Base-by-base conservation (phyloP, 1,140 invertebrate species). In the Monochamus saltuarius region DNA sequence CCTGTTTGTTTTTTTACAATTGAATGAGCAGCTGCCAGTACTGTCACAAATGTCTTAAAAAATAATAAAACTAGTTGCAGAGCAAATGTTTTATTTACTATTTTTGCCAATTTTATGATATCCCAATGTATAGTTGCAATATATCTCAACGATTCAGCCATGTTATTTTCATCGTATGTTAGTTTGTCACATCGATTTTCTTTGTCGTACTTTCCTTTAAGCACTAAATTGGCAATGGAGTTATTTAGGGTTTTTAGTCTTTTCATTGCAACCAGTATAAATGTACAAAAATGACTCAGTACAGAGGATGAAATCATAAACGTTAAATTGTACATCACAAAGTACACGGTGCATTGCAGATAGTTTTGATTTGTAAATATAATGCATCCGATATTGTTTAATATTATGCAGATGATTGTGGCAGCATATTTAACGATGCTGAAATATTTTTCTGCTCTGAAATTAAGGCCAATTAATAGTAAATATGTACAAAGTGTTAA, bases 241-340 rank as follows among this genome's bases (percentile, higher is more conserved):
- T 14, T n/a, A n/a, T 55, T 55, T 37, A 55, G 22, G n/a, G 46
- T n/a, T 35, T 45, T 55, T 29, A 55, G 36, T 13, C 46, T 40
- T 43, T 42, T 40, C 4, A 40, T 40, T 22, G 53, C 53, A 11
- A 35, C 36, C 16, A 55, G 10, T 9, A 55, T 55, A 13, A 55
- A 55, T 16, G 40, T 43, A 11, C 53, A 55, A 34, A 55, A 55
- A 9, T 55, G 53, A 3, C 40, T 34, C 16, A 55, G 36, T 14
- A 55, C 39, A 11, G 46, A 35, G 10, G 53, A 55, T 3, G 53
- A 42, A 38, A 55, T 55, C 38, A 55, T 11, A 16, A 45, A 55
- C 1, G 53, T 55, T 14, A 55, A 14, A 17, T 55, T 55, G 39
- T 55, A 55, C 17, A 43, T 55, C 14, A 55, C 46, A 17, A 55